These are phyloP conservation scores for Chalcosyrphus nemorum DNA, from an alignment of 2,888 invertebrate species.

Conservation along the genomic window DNA sequence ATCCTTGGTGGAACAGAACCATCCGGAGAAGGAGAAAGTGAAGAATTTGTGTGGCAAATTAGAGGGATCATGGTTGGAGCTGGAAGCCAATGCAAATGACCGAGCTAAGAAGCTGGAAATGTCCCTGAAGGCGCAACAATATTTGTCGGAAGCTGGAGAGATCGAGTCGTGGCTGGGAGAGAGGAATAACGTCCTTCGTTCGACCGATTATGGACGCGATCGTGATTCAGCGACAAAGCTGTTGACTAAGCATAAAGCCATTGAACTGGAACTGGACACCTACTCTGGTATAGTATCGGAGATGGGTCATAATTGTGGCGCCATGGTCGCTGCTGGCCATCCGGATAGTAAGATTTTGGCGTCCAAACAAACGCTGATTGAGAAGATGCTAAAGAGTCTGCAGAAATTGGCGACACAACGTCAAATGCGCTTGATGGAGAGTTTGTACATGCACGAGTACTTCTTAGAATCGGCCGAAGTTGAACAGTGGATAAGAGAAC, in stretches of 20 bases:
- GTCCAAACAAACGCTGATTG: slow-evolving; percentile 88
- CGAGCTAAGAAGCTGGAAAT: slow-evolving; percentile 91
- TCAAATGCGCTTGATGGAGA: slow-evolving; percentile 94
- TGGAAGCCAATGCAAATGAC: slow-evolving; percentile 87
- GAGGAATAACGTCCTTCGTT: slow-evolving; percentile 90
- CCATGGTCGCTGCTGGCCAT: slow-evolving; percentile 91
- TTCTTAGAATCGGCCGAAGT: slow-evolving; percentile 94
- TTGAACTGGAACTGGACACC: slow-evolving; percentile 94
- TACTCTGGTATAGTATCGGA: slow-evolving; percentile 95
- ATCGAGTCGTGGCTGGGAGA: slow-evolving; percentile 97
- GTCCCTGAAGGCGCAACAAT: slow-evolving; percentile 94
- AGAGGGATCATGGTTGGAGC: slow-evolving; percentile 88
- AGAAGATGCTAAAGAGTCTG: slow-evolving; percentile 90
- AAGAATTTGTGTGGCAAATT: slow-evolving; percentile 88
- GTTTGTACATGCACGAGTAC: slow-evolving; percentile 95
- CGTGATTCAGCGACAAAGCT: slow-evolving; percentile 95
- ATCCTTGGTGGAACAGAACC: slow-evolving; percentile 87
- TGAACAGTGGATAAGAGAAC: slow-evolving; percentile 96
- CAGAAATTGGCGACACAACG: slow-evolving; percentile 91
- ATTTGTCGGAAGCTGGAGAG: slow-evolving; percentile 94
- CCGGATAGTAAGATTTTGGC: slow-evolving; percentile 92
- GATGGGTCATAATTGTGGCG: slow-evolving; percentile 93
- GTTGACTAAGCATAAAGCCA: slow-evolving; percentile 96
- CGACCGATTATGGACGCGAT: slow-evolving; percentile 94
- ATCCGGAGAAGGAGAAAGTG: slow-evolving; percentile 92